phyloP scores from a whole-genome alignment of 1,140 invertebrate species.

The Carposina sasakii region DNA sequence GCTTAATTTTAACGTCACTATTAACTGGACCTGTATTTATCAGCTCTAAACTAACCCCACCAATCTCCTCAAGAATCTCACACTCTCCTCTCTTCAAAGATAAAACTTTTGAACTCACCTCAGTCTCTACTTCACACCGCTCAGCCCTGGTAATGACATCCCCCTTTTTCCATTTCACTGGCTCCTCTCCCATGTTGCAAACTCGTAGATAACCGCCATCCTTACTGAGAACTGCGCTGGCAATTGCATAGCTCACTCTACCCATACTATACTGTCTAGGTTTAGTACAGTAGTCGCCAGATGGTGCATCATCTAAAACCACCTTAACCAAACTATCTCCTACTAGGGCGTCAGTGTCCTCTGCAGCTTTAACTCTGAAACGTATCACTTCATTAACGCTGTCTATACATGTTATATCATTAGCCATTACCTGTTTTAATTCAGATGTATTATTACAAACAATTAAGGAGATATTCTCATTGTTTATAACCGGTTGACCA shows the following conservation, averaged over 20 bases:
- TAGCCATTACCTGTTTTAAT: not conserved
- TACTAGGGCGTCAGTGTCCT: not conserved
- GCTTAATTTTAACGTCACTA: not conserved
- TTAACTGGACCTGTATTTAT: not conserved
- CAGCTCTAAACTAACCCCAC: not conserved
- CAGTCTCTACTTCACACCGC: not conserved
- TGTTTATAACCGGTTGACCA: too few relatives aligned
- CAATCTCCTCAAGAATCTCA: not conserved
- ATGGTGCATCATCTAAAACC: not conserved
- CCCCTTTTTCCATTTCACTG: constrained; percentile 12
- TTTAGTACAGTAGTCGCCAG: not conserved
- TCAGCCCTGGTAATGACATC: constrained; percentile 9
- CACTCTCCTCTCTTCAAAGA: too few relatives aligned
- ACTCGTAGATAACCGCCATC: not conserved
- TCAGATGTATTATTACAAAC: not conserved
- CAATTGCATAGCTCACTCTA: not conserved
- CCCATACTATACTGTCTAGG: not conserved
- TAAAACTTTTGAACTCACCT: too few relatives aligned
- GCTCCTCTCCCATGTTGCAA: not conserved
- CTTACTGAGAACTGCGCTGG: not conserved
- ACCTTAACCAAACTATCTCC: not conserved
- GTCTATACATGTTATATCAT: not conserved
- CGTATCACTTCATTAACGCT: not conserved
- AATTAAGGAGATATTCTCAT: not conserved
- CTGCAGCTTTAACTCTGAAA: not conserved